Conservation (phyloP, 2,888 invertebrate genomes). For the Hydropsyche betteni region DNA sequence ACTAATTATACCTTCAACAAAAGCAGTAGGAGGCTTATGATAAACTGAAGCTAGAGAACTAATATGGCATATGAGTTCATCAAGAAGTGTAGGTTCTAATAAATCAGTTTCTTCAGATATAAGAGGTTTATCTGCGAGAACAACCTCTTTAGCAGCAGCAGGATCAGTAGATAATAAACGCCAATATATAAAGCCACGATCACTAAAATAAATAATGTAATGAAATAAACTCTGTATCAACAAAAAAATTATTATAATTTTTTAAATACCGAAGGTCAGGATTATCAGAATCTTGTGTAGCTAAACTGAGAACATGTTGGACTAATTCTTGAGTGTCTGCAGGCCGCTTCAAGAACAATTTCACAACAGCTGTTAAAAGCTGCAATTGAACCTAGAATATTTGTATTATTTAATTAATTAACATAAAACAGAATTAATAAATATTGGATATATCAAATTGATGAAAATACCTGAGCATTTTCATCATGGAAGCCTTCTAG, state of each 20-base stretch:
- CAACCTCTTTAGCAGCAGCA: slow-evolving; percentile 98
- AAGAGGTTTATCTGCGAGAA: slow-evolving; percentile 97
- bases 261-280: slow-evolving; percentile 79
- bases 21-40: slow-evolving; percentile 98
- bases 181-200: slow-evolving; percentile 99
- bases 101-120: slow-evolving; percentile 99
- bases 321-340: slow-evolving; percentile 98
- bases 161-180: slow-evolving; percentile 97
- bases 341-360: slow-evolving; percentile 96
- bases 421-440: not conserved
- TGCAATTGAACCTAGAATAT: slow-evolving; percentile 86
- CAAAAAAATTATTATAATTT: not conserved
- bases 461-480: slow-evolving; percentile 77
- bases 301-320: slow-evolving; percentile 91
- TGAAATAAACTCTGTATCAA: slow-evolving; percentile 6
- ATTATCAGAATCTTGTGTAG: slow-evolving; percentile 93
- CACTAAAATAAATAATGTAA: slow-evolving; percentile 65
- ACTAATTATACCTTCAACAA: slow-evolving; percentile 82
- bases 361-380: slow-evolving; percentile 96
- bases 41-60: slow-evolving; percentile 98
- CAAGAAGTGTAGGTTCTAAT: slow-evolving; percentile 94
- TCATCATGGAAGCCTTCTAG: slow-evolving; percentile 98
- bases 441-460: not conserved
- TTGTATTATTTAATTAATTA: not conserved
- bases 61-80: slow-evolving; percentile 98